Evolutionary conservation across 2,888 invertebrate species (phyloP).

Genomic region (Eupithecia tripunctaria): DNA sequence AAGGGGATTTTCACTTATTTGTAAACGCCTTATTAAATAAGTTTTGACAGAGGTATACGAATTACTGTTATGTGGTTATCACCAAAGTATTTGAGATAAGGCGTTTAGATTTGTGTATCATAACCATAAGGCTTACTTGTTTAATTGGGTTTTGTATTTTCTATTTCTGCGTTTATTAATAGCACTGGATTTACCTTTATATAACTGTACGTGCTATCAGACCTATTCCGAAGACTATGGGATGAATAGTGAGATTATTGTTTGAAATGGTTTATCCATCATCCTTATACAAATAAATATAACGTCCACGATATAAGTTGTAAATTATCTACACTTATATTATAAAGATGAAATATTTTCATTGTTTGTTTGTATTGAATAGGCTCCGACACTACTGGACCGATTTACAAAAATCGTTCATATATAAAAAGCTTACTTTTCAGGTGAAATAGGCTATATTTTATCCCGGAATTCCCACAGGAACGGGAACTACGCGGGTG

Average conservation of each 20-base stretch:
- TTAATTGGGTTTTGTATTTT: neutral
- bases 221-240: slow-evolving; percentile 14
- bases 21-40: neutral
- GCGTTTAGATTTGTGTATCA: neutral
- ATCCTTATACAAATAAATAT: neutral
- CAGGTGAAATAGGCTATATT: no score
- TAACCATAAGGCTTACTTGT: neutral
- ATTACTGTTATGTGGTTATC: neutral
- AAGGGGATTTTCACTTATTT: neutral
- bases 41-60: neutral
- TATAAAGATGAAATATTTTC: no score
- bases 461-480: no score
- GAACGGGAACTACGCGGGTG: no score
- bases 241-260: neutral
- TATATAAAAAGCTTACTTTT: no score
- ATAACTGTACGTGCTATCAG: slow-evolving; percentile 27
- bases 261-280: neutral
- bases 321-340: no score
- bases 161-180: neutral
- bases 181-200: neutral
- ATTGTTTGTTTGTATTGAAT: no score
- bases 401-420: no score
- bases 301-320: neutral
- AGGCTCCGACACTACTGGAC: no score
- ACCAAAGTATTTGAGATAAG: neutral